Conservation (phyloP, 2,888 invertebrate species). For the Patella depressa region DNA sequence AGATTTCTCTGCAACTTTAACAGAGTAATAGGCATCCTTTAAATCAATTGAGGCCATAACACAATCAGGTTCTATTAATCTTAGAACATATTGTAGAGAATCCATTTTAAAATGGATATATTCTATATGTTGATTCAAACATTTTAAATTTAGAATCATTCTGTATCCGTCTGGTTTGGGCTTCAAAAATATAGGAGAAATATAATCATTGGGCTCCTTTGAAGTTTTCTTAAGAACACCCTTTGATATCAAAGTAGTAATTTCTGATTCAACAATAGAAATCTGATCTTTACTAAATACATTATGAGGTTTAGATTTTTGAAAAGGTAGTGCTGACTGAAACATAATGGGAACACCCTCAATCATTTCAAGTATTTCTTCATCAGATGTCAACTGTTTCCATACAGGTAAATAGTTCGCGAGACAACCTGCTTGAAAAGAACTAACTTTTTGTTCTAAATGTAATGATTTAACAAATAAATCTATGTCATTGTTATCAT, state of each 20-base stretch:
- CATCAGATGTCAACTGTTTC: slow-evolving; percentile 18
- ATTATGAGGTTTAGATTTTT: neutral
- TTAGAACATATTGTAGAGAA: slow-evolving; percentile 17
- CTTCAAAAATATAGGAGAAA: slow-evolving; percentile 27
- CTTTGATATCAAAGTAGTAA: neutral
- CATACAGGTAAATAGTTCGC: neutral
- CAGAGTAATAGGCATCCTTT: slow-evolving; percentile 25
- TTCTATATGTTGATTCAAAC: slow-evolving; percentile 19
- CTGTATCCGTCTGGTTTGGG: slow-evolving; percentile 16
- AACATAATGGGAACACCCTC: neutral
- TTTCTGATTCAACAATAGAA: neutral
- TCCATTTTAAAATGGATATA: slow-evolving; percentile 33
- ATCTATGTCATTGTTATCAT: no score
- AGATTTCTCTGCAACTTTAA: slow-evolving; percentile 14
- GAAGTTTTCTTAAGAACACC: neutral
- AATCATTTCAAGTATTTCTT: slow-evolving; percentile 7
- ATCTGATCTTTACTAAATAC: neutral
- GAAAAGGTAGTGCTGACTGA: neutral
- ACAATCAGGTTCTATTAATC: slow-evolving; percentile 16
- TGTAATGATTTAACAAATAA: no score
- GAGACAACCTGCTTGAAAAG: slow-evolving; percentile 18
- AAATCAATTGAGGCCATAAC: slow-evolving; percentile 26
- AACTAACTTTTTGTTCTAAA: neutral
- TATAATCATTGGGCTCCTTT: slow-evolving; percentile 20
- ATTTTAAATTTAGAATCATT: slow-evolving; percentile 29